Percentiles rank a stretch among this genome's conserved stretches.
Evolutionary conservation across 2,797 vertebrate genomes (phyloP).

Genomic region (Fratercula arctica): DNA sequence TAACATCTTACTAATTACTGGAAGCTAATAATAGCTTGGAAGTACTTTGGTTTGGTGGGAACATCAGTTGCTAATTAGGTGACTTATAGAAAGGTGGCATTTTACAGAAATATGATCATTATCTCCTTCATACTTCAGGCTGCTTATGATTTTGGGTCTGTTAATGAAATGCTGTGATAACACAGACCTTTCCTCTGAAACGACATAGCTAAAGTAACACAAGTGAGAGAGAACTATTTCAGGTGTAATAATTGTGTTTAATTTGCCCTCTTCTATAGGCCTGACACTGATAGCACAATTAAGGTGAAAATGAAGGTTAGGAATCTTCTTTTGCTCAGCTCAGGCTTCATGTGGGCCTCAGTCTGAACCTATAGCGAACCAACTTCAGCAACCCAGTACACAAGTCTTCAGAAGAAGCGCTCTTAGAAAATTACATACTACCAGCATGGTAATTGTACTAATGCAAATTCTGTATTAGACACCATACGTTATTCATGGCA

Average conservation of each 20-base stretch:
- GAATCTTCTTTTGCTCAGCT: not conserved
- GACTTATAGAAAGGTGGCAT: not conserved
- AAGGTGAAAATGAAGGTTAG: not conserved
- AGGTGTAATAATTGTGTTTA: not conserved
- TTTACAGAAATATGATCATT: not conserved
- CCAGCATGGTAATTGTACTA: not conserved
- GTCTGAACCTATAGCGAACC: not conserved
- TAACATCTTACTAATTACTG: not conserved
- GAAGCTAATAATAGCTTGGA: not conserved
- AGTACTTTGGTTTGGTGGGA: not conserved
- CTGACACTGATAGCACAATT: not conserved
- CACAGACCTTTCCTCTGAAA: not conserved
- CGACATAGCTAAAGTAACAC: not conserved
- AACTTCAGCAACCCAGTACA: not conserved
- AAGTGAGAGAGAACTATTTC: not conserved
- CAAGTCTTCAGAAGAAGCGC: not conserved
- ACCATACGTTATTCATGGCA: not conserved
- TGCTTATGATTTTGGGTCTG: not conserved
- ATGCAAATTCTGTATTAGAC: not conserved
- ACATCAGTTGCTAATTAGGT: not conserved
- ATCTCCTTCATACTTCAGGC: not conserved
- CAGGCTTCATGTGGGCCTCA: not conserved
- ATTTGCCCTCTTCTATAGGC: not conserved
- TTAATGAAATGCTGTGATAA: not conserved
- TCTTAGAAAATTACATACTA: not conserved